phyloP scores from a whole-genome alignment of 2,888 invertebrate species.

The Heliconius hortense region DNA sequence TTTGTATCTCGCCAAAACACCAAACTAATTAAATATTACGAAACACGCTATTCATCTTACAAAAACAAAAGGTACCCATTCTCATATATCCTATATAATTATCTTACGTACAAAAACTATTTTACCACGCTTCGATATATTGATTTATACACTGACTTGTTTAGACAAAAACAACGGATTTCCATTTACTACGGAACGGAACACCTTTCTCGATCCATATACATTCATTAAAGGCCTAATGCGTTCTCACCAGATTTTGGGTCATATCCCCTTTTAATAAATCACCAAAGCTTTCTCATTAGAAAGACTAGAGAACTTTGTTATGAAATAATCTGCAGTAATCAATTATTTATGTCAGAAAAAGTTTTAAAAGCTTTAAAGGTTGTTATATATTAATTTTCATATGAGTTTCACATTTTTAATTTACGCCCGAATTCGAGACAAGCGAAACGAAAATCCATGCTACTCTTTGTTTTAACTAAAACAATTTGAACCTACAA shows the following conservation, averaged over 20 bases:
- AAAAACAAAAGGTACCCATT: constrained; percentile 9
- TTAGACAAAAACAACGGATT: constrained; percentile 39
- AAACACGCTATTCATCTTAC: neutral
- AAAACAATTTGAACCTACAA: too few relatives aligned
- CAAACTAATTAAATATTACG: neutral
- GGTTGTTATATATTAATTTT: neutral
- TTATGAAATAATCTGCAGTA: constrained; percentile 11
- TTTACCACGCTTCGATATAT: constrained; percentile 26
- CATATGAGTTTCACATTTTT: neutral
- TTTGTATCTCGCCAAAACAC: neutral
- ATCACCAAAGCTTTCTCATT: constrained; percentile 32
- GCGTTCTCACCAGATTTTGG: constrained; percentile 38
- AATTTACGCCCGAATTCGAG: neutral
- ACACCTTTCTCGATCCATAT: constrained; percentile 39
- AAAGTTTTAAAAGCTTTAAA: constrained; percentile 4
- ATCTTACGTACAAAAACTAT: constrained; percentile 5
- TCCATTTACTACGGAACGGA: constrained; percentile 35
- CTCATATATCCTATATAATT: neutral
- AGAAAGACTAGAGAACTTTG: constrained; percentile 22
- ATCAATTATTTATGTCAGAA: constrained; percentile 11
- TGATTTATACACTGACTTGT: constrained; percentile 33
- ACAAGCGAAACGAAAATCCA: too few relatives aligned
- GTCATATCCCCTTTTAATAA: constrained; percentile 32
- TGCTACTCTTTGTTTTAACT: too few relatives aligned
- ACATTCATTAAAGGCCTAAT: constrained; percentile 42